These are phyloP conservation scores for Mionectes macconnelli DNA, from an alignment of 2,113 vertebrate species.

Conservation along the genomic window DNA sequence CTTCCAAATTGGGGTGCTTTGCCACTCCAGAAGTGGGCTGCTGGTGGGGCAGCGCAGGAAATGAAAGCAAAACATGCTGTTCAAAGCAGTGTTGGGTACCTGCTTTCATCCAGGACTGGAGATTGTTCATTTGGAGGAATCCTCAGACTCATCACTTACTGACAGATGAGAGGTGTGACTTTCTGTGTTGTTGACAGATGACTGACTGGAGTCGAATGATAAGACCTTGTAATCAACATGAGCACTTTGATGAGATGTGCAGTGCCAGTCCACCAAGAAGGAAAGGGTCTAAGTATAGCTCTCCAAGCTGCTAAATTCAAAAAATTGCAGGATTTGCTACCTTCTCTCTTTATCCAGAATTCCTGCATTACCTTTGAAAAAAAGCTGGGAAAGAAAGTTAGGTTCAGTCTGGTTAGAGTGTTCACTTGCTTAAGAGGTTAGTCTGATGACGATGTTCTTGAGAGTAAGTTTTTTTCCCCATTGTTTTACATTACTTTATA, in stretches of 20 bases:
- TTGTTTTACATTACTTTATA: neutral
- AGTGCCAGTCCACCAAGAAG: neutral
- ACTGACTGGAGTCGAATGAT: neutral
- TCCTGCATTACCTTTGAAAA: neutral
- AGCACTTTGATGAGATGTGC: neutral
- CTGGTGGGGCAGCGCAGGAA: neutral
- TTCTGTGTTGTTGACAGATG: neutral
- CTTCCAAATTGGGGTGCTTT: neutral
- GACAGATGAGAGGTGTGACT: conserved; percentile 18
- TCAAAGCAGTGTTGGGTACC: neutral
- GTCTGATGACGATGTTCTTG: neutral
- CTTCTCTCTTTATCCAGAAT: neutral
- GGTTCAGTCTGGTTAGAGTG: neutral
- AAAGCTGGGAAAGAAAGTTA: neutral
- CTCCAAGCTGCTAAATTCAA: neutral
- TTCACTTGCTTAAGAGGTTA: neutral
- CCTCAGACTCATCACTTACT: neutral
- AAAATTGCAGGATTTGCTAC: neutral
- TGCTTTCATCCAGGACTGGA: neutral
- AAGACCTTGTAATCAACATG: neutral
- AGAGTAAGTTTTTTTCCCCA: neutral
- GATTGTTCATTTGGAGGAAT: neutral
- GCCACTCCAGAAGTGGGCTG: neutral
- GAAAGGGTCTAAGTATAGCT: neutral
- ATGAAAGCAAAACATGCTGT: neutral